Evolutionary conservation across 2,888 invertebrate species (phyloP).

Genomic region (Augiades crinisus): DNA sequence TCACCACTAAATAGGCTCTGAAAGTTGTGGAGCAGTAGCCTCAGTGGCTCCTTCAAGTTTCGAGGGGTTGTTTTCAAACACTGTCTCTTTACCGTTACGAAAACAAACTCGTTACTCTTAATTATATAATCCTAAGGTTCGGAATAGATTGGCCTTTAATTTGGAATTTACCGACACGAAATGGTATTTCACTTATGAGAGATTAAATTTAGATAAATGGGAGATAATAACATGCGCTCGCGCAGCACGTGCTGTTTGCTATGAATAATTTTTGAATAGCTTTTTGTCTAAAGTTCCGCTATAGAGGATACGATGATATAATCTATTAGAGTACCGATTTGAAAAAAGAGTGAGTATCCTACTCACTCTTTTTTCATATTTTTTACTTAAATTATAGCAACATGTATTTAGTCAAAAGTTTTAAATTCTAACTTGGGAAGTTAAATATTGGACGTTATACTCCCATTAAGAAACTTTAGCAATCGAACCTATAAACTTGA

Average conservation of each 20-base stretch:
- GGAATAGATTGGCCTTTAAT: neutral
- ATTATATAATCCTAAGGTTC: constrained; percentile 2
- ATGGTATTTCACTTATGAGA: constrained; percentile 29
- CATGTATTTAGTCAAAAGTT: too few relatives aligned
- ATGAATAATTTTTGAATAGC: constrained; percentile 13
- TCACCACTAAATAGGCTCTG: constrained; percentile 17
- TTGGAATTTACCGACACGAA: neutral
- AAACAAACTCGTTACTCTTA: constrained; percentile 11
- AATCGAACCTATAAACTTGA: too few relatives aligned
- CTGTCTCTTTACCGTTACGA: constrained; percentile 11
- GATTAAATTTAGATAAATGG: constrained; percentile 46
- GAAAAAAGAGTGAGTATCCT: too few relatives aligned
- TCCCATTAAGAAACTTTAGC: too few relatives aligned
- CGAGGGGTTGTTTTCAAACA: constrained; percentile 34
- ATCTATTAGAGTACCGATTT: neutral
- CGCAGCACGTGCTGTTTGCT: constrained; percentile 35
- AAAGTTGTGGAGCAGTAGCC: neutral
- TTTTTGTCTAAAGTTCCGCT: neutral
- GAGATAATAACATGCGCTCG: constrained; percentile 33
- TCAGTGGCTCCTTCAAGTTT: constrained; percentile 25
- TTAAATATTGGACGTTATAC: too few relatives aligned
- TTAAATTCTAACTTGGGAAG: too few relatives aligned
- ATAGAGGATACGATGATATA: neutral
- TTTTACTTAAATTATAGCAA: too few relatives aligned
- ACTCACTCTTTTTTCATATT: too few relatives aligned